Evolutionary conservation across 2,888 invertebrate genomes (phyloP), one percentile per base, ranked within the genome.

Genomic region (Cactoblastis cactorum): DNA sequence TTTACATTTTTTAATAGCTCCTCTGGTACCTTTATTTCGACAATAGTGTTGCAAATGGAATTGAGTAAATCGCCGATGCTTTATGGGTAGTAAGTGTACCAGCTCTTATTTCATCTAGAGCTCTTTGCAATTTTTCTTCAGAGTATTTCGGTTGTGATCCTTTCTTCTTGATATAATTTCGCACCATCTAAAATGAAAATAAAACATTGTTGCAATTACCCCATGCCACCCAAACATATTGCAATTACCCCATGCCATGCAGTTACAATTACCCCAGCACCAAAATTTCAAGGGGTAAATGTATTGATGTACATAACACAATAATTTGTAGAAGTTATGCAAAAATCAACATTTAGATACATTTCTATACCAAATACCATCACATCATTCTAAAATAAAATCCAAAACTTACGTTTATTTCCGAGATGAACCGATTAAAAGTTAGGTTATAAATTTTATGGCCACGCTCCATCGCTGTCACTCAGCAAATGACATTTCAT

Each of bases 161-260:
- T 18, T 49, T 49, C 24, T 45, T 45, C 38, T 49, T 49, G 35
- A 49, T 38, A 24, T 49, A 49, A 49, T 49, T 49, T 39, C 49
- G 38, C 38, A 49, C 49, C 49, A 38, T 49, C 32, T 28, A 12
- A 39, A 28, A 22, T 22, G 22, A 49, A 49, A 38, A 49, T 37
- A 38, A 38, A 38, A 24, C 37, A 49, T 22, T 49, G 39, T 22
- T 49, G 39, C 38, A 28, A 28, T 49, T 22, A 22, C 22, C 22
- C 22, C 22, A 22, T 22, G 22, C 22, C 22, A 22, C 5, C 3
- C 22, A 22, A 28, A 49, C 18, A 22, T 12, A 49, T 39, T 49
- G 28, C 49, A 39, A 38, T 11, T 49, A 22, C 49, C 49, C 49
- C 49, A 38, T 22, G 12, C 28, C 37, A 22, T 12, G 19, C n/a